Evolutionary conservation across 2,113 vertebrate genomes (phyloP).

Genomic region (Chiloscyllium plagiosum): DNA sequence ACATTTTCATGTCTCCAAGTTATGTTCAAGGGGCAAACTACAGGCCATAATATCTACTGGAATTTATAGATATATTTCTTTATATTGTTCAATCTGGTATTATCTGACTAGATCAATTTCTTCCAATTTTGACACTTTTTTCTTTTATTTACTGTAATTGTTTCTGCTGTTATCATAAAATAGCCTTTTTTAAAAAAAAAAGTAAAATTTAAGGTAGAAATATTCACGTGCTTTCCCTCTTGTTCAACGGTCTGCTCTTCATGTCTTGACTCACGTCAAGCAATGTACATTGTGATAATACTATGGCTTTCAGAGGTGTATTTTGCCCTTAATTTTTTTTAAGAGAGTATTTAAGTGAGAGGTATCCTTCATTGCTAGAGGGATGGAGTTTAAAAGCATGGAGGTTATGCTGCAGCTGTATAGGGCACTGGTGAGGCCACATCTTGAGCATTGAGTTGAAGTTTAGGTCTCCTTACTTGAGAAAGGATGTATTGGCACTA

Average conservation of each 20-base stretch:
- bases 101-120: neutral
- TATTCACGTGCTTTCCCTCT: neutral
- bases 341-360: too few relatives aligned
- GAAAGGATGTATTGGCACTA: too few relatives aligned
- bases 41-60: neutral
- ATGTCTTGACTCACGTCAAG: neutral
- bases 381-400: too few relatives aligned
- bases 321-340: too few relatives aligned
- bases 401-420: too few relatives aligned
- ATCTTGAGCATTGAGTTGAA: too few relatives aligned
- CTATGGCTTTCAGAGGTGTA: too few relatives aligned
- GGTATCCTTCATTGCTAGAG: too few relatives aligned
- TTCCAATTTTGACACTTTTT: neutral
- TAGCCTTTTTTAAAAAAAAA: neutral
- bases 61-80: neutral
- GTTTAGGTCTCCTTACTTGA: too few relatives aligned
- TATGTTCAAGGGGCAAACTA: neutral
- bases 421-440: too few relatives aligned
- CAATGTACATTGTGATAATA: neutral
- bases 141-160: neutral
- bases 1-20: neutral
- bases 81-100: neutral
- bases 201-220: neutral
- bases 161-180: neutral
- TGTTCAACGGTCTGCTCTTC: neutral